These are phyloP conservation scores for Actinostola sp. DNA, from an alignment of 92 coral and sea anemone genomes.

Conservation along the genomic window DNA sequence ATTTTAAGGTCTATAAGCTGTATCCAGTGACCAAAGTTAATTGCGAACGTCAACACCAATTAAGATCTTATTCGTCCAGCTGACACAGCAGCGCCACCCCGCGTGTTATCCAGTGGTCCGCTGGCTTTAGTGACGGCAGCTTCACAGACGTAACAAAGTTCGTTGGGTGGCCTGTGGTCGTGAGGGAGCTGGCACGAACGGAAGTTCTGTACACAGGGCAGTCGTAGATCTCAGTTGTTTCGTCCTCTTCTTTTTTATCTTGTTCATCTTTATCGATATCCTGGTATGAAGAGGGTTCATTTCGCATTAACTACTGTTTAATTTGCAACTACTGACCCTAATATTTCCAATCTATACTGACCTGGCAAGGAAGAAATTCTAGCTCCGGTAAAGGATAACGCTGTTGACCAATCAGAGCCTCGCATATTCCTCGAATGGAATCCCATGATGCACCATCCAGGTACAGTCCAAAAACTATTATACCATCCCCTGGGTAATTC, in stretches of 20 bases:
- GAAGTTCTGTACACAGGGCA: constrained; percentile 98
- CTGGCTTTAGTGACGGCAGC: constrained; percentile 83
- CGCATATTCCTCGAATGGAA: constrained; percentile 48
- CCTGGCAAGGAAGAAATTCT: constrained; percentile 77
- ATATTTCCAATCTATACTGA: constrained; percentile 38
- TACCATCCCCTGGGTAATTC: constrained; percentile 72
- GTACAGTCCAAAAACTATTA: constrained; percentile 83
- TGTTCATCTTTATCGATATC: constrained; percentile 31
- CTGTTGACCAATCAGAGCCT: constrained; percentile 76
- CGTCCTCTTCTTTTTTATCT: constrained; percentile 44
- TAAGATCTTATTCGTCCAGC: constrained; percentile 64
- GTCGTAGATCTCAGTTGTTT: constrained; percentile 67
- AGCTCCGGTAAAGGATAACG: constrained; percentile 83
- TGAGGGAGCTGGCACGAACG: constrained; percentile 87
- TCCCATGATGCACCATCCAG: constrained; percentile 98
- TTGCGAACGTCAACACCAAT: constrained; percentile 13
- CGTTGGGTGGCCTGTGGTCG: constrained; percentile 86
- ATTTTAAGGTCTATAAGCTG: neutral
- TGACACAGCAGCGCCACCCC: constrained; percentile 96
- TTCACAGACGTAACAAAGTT: constrained; percentile 85
- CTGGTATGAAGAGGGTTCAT: neutral
- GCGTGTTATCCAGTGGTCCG: constrained; percentile 95
- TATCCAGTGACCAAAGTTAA: constrained; percentile 15
- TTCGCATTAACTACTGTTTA: neutral
- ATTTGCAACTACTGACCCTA: too few species aligned